phyloP scores from a whole-genome alignment of 1,140 invertebrate genomes.

The Lordiphosa clarofinis region DNA sequence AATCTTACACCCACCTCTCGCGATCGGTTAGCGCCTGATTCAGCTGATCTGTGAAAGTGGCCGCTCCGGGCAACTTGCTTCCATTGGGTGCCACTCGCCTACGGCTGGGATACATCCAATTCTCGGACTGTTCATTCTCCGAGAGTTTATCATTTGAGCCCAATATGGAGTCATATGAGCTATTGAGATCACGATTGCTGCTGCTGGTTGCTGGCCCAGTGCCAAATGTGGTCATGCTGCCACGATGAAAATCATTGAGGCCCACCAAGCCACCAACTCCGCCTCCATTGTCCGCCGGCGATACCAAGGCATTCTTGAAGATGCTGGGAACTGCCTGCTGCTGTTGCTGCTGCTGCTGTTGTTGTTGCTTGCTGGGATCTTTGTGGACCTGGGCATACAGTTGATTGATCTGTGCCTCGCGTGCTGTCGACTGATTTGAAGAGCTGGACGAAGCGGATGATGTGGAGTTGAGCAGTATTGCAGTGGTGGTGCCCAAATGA shows the following conservation, averaged over 20 bases:
- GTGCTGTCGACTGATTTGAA: slow-evolving; percentile 63
- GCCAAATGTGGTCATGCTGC: slow-evolving; percentile 74
- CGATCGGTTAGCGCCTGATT: slow-evolving; percentile 90
- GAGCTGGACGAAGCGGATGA: slow-evolving; percentile 65
- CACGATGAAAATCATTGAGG: slow-evolving; percentile 72
- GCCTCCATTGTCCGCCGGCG: slow-evolving; percentile 53
- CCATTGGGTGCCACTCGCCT: slow-evolving; percentile 77
- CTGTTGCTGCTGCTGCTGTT: slow-evolving; percentile 30
- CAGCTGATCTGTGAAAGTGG: slow-evolving; percentile 89
- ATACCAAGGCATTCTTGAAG: slow-evolving; percentile 67
- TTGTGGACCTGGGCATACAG: slow-evolving; percentile 79
- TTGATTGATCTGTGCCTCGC: slow-evolving; percentile 76
- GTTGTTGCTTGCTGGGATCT: slow-evolving; percentile 73
- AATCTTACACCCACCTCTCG: slow-evolving; percentile 82
- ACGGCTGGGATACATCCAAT: slow-evolving; percentile 78
- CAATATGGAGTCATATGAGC: slow-evolving; percentile 78
- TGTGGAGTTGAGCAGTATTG: slow-evolving; percentile 69
- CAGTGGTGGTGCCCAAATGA: slow-evolving; percentile 66
- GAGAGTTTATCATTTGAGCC: slow-evolving; percentile 79
- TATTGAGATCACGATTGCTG: slow-evolving; percentile 78
- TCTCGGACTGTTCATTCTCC: slow-evolving; percentile 74
- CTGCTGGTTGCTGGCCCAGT: slow-evolving; percentile 40
- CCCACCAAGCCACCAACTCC: slow-evolving; percentile 3
- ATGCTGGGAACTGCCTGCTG: slow-evolving; percentile 44
- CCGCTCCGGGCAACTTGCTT: slow-evolving; percentile 81